Base-by-base conservation (phyloP, 2,888 invertebrate species). In the Parnassius orleans region DNA sequence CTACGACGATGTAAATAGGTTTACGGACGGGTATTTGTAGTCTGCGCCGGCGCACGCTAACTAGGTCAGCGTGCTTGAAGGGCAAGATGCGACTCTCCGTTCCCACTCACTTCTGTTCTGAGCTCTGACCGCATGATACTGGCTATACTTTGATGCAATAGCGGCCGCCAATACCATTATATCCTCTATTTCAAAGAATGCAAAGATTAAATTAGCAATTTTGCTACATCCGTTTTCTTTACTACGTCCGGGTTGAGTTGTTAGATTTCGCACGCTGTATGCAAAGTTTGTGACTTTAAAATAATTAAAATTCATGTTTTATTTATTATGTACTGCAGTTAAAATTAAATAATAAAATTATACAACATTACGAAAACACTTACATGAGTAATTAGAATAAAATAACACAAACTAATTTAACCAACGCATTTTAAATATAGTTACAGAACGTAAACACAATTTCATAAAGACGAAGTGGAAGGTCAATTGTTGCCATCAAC, bases 31-130 rank as follows among this genome's bases (percentile, higher is more conserved):
- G n/a, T 33, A 47, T 50, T 14, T 19, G 15, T 44, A 50, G 10
- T 12, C 15, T 52, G 65, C 56, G 59, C 67, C 66, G 67, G 68
- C 68, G 68, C 67, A 64, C 57, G 51, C 63, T 65, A 75, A 70
- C 66, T 75, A 69, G 75, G 75, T 75, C 75, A 75, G 68, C 64
- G 68, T 66, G 74, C 74, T 53, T 56, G 74, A 76, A 76, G 76
- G 76, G 71, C 71, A 72, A 70, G 75, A 70, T 73, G 75, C 72
- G 71, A 66, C 68, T 60, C 67, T 63, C 65, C 59, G 53, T 63
- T 66, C 65, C 66, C 69, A 61, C 68, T 61, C 69, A 69, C 69
- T 59, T 62, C 53, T 51, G 51, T 42, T 5, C 46, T 44, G 12
- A 33, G 41, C 42, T 53, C 47, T 52, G 57, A 41, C 57, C 53